Conservation (phyloP, 2,888 invertebrate genomes). For the Gonocerus acuteangulatus region DNA sequence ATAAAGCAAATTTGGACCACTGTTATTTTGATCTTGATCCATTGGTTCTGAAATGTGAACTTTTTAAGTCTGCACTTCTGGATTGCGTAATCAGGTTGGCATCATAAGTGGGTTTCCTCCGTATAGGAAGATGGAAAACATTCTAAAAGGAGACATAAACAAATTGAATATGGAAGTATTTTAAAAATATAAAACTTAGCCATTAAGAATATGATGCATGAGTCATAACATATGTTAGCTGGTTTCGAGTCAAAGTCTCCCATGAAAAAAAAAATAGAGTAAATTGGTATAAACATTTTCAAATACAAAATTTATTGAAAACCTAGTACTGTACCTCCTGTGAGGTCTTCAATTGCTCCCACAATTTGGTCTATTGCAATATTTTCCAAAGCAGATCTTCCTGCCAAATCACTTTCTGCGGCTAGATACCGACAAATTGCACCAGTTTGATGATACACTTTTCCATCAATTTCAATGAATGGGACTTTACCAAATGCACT, state of each 20-base stretch:
- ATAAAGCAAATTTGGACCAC: too few relatives aligned
- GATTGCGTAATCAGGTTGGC: too few relatives aligned
- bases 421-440: conserved; percentile 17
- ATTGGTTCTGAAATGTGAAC: too few relatives aligned
- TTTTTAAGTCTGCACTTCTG: too few relatives aligned
- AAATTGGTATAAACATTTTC: not conserved
- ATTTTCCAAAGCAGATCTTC: conserved; percentile 51
- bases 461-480: conserved; percentile 3
- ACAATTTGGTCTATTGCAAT: conserved; percentile 54
- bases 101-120: too few relatives aligned
- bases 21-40: too few relatives aligned
- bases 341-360: conserved; percentile 54
- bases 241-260: not conserved
- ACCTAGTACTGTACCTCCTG: conserved; percentile 46
- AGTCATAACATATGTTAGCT: too few relatives aligned
- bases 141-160: too few relatives aligned
- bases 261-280: not conserved
- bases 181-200: too few relatives aligned
- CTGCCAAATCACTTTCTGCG: conserved; percentile 45
- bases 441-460: conserved; percentile 3
- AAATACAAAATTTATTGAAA: not conserved
- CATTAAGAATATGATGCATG: too few relatives aligned
- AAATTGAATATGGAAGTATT: too few relatives aligned
- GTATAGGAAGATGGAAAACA: too few relatives aligned
- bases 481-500: conserved; percentile 14